phyloP scores from a whole-genome alignment of 1,140 invertebrate genomes.

The Mercenaria mercenaria region DNA sequence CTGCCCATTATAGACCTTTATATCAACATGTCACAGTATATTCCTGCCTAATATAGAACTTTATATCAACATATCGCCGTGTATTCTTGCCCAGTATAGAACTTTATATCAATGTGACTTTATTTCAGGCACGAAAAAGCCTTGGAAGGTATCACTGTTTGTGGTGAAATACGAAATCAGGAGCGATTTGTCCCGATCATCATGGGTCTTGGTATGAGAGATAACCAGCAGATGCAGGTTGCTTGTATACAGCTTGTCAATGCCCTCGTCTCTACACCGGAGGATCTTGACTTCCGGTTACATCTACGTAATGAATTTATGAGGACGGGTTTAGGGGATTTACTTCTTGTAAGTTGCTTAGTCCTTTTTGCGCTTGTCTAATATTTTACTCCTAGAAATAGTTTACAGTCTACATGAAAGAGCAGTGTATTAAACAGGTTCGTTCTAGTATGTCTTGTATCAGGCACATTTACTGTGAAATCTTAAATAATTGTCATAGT shows the following conservation, averaged over 20 bases:
- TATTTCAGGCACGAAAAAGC: constrained; percentile 92
- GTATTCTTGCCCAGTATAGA: too few species aligned
- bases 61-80: too few species aligned
- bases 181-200: constrained; percentile 95
- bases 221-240: constrained; percentile 92
- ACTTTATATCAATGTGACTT: too few species aligned
- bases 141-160: constrained; percentile 96
- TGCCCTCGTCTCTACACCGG: constrained; percentile 95
- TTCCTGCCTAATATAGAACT: too few species aligned
- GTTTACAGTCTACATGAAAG: too few species aligned
- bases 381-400: too few species aligned
- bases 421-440: too few species aligned
- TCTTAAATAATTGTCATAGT: too few species aligned
- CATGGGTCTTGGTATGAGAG: constrained; percentile 91
- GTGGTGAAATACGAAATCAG: constrained; percentile 92
- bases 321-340: constrained; percentile 94
- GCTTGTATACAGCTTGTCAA: constrained; percentile 97
- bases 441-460: too few species aligned
- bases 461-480: too few species aligned
- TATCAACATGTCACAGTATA: too few species aligned
- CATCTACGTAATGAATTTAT: constrained; percentile 98
- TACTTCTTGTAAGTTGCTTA: constrained; percentile 89
- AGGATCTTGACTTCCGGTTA: constrained; percentile 97
- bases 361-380: not conserved
- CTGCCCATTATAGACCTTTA: too few species aligned